phyloP scores from a whole-genome alignment of 64 coral and sea anemone genomes.

The Exaiptasia diaphana region DNA sequence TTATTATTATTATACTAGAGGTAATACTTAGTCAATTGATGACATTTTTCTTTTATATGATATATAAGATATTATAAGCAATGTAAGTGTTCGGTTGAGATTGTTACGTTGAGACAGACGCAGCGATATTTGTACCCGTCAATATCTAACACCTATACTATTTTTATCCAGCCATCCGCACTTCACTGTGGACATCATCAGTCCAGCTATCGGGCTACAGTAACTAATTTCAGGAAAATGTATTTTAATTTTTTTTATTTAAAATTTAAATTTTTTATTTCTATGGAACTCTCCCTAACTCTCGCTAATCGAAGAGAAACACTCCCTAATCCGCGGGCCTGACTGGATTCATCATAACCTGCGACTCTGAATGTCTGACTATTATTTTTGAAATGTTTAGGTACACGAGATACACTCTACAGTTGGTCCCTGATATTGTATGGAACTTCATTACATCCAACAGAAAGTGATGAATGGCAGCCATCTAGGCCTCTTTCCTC shows the following conservation, averaged over 20 bases:
- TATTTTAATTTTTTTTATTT: too few species aligned
- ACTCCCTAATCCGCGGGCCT: neutral
- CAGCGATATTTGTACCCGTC: too few species aligned
- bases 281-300: neutral
- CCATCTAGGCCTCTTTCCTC: too few species aligned
- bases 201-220: too few species aligned
- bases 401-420: neutral
- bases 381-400: too few species aligned
- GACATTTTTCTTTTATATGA: neutral
- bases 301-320: neutral
- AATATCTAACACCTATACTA: neutral
- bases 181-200: too few species aligned
- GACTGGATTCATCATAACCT: too few species aligned
- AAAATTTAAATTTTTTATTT: neutral
- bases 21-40: too few species aligned
- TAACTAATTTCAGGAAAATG: neutral
- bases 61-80: neutral
- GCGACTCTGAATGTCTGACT: too few species aligned
- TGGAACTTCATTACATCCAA: neutral
- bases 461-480: too few species aligned
- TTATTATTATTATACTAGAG: neutral
- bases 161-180: too few species aligned
- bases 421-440: slow-evolving; percentile 24
- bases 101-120: neutral
- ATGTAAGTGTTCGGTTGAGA: neutral